These are phyloP conservation scores for Coelogynopora nodosa DNA, from an alignment of 2,888 invertebrate genomes.

Conservation along the genomic window DNA sequence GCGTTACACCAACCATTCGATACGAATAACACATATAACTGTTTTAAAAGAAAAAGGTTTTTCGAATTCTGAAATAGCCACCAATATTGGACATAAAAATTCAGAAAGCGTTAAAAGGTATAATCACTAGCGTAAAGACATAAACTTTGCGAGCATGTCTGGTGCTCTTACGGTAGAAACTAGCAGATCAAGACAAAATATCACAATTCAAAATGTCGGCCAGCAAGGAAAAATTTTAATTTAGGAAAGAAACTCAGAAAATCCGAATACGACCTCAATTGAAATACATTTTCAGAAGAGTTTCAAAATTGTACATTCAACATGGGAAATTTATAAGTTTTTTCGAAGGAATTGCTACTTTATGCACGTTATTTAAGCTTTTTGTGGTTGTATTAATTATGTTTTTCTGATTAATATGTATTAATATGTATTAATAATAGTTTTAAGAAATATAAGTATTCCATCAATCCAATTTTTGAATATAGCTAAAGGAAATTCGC, in stretches of 20 bases:
- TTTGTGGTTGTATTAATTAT: too few relatives aligned
- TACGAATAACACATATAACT: neutral
- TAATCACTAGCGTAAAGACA: neutral
- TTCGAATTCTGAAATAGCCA: neutral
- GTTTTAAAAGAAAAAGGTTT: neutral
- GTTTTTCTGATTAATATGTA: too few relatives aligned
- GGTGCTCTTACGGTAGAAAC: neutral
- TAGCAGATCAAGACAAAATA: neutral
- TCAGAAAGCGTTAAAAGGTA: neutral
- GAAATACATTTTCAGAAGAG: neutral
- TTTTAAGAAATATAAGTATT: too few relatives aligned
- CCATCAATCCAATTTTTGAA: too few relatives aligned
- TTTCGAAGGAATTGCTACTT: too few relatives aligned
- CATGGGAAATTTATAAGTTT: neutral
- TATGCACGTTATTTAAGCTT: too few relatives aligned
- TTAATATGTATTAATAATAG: too few relatives aligned
- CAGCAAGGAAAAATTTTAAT: neutral
- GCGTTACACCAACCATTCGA: neutral
- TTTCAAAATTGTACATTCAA: neutral
- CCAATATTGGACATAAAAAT: conserved; percentile 3
- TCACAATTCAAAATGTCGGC: neutral
- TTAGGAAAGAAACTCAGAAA: neutral
- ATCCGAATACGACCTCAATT: neutral
- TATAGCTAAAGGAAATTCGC: too few relatives aligned
- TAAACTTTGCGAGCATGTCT: neutral